Evolutionary conservation across 2,888 invertebrate genomes (phyloP), one percentile per base, ranked within the genome.

Genomic region (Amphipyra berbera): DNA sequence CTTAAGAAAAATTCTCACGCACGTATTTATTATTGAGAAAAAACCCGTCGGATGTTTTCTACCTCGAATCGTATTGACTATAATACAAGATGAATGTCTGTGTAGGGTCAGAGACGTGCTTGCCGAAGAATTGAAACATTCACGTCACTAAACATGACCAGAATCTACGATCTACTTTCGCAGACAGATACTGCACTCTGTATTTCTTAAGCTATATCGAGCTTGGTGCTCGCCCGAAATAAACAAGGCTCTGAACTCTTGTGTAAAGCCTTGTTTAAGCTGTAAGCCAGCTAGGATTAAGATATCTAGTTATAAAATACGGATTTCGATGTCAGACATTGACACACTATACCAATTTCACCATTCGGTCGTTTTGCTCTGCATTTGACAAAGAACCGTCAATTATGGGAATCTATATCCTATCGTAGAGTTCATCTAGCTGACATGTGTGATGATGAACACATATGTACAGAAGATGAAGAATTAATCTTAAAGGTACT

Each of bases 21-120:
- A 58, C 48, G 15, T 42, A 54, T 49, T n/a, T 45, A 38, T 38
- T 46, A 38, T 45, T 53, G 50, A 60, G 58, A 62, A 73, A 64
- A 62, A 59, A 50, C 21, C 14, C 27, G 13, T 44, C 47, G 33
- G n/a, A 47, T 49, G 40, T 62, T 64, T 78, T 61, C 37, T 41
- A 44, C 49, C 41, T 45, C 55, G 44, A 41, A 64, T 47, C 38
- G 42, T 50, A 45, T 67, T 62, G 61, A 21, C 40, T 54, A 65
- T 53, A 55, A 62, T 33, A 52, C 54, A 52, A 38, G 40, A 56
- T 55, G 15, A 13, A 48, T 62, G 13, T 40, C 13, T 61, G 50
- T 57, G 57, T 46, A n/a, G 59, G 50, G 48, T 48, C 49, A 59
- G 42, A 62, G 50, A 78, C 76, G 68, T 78, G 79, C 61, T 66